Base-by-base conservation (phyloP, 2,888 invertebrate genomes). In the Matsumyia berberina region DNA sequence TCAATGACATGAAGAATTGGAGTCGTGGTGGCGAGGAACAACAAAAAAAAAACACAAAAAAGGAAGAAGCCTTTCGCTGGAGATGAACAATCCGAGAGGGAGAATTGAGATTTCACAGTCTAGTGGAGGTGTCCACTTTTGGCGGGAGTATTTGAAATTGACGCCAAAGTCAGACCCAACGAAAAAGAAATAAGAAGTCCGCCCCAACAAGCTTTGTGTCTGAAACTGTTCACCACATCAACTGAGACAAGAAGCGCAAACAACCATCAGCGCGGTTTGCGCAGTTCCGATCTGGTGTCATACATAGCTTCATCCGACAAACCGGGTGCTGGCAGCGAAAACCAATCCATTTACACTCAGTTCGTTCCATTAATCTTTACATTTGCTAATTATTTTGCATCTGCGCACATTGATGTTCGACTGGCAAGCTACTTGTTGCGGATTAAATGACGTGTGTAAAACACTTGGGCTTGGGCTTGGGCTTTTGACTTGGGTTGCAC, bases 1-100 rank as follows among this genome's bases (percentile, higher is more conserved):
- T 85, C 85, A 85, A 85, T 85, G 85, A 80, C 85, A 80, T 76
- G 79, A 80, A 66, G 85, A 70, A 85, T 74, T 76, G 74, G 64
- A 64, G 51, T 49, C 39, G 64, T 66, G 51, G 35, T 57, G 69
- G 58, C 19, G 69, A 53, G 39, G 15, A 12, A 55, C 17, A 49
- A 17, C 3, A 31, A 69, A 17, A 58, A 70, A 74, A 8, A 35
- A 58, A 7, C 7, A 5, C n/a, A 42, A 42, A 70, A 35, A 24
- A 49, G 39, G 46, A 79, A 44, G 79, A 85, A 85, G 79, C 78
- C 83, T 62, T 74, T 79, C 64, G 37, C 33, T 74, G 37, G 46
- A 35, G 67, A 69, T 73, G 53, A 24, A 55, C 12, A 74, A 39
- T 72, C 55, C 53, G 42, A 42, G 31, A 58, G 44, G 39, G 58